Percentiles rank a stretch among this genome's conserved stretches.
These are phyloP conservation scores for Lordiphosa fenestrarum DNA, from an alignment of 2,888 invertebrate genomes.

Conservation along the genomic window DNA sequence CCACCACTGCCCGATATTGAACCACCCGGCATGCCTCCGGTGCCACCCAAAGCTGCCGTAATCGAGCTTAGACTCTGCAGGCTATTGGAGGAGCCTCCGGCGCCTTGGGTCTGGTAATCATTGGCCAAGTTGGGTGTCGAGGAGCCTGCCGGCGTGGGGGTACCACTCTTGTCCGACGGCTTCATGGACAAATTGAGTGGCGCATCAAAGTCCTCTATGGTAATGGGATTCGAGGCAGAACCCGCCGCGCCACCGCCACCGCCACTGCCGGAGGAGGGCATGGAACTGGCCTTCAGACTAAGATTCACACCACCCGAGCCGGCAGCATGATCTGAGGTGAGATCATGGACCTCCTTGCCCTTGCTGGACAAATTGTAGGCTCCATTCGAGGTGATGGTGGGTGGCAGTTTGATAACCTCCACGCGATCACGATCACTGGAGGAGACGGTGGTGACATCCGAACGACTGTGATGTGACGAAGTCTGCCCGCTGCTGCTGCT, in stretches of 20 bases:
- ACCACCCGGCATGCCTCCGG: slow-evolving; percentile 57
- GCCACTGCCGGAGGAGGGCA: slow-evolving; percentile 28
- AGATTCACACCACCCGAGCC: slow-evolving; percentile 77
- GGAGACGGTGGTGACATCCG: slow-evolving; percentile 3
- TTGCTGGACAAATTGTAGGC: slow-evolving; percentile 80
- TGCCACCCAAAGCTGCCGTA: slow-evolving; percentile 79
- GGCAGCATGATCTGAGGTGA: slow-evolving; percentile 69
- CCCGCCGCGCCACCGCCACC: slow-evolving; percentile 50
- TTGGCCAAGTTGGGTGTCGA: slow-evolving; percentile 35
- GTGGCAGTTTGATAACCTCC: slow-evolving; percentile 90
- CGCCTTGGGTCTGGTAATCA: slow-evolving; percentile 47
- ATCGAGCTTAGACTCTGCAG: slow-evolving; percentile 80
- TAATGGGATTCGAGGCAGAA: slow-evolving; percentile 78
- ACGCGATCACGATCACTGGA: slow-evolving; percentile 87
- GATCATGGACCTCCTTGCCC: slow-evolving; percentile 77
- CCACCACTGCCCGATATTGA: slow-evolving; percentile 61
- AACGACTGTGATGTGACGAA: not conserved
- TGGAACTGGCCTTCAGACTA: slow-evolving; percentile 72
- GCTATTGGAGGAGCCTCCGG: slow-evolving; percentile 73
- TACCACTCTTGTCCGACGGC: slow-evolving; percentile 80
- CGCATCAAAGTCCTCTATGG: slow-evolving; percentile 85
- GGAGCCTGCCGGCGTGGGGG: slow-evolving; percentile 18
- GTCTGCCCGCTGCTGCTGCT: slow-evolving; percentile 26
- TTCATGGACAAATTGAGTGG: slow-evolving; percentile 92
- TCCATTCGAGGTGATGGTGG: slow-evolving; percentile 83